phyloP scores from a whole-genome alignment of 2,888 invertebrate genomes.

The Lepidocyrtinus sp. region DNA sequence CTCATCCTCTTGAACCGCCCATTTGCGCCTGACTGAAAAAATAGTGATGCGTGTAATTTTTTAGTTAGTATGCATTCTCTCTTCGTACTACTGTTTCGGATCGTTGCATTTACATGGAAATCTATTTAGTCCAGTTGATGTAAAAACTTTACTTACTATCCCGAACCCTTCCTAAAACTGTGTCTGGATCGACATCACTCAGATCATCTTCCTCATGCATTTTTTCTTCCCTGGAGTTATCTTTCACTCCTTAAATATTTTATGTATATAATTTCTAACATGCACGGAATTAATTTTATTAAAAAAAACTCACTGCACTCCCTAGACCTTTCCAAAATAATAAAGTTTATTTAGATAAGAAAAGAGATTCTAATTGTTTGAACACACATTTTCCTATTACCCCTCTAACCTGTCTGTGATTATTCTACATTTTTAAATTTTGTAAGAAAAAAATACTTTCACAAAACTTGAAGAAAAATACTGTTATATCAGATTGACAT shows the following conservation, averaged over 20 bases:
- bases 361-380: too few relatives aligned
- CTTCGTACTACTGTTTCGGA: neutral
- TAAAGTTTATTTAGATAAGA: too few relatives aligned
- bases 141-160: conserved; percentile 47
- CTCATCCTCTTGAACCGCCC: conserved; percentile 88
- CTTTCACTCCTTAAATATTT: neutral
- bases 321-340: conserved; percentile 14
- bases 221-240: neutral
- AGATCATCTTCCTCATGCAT: conserved; percentile 36
- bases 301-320: neutral
- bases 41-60: conserved; percentile 15
- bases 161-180: conserved; percentile 55
- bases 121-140: neutral
- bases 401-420: too few relatives aligned
- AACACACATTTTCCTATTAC: too few relatives aligned
- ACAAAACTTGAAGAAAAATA: too few relatives aligned
- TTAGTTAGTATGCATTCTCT: neutral
- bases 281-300: neutral
- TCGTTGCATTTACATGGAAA: conserved; percentile 18
- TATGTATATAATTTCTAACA: neutral
- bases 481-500: too few relatives aligned
- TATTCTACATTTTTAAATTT: too few relatives aligned
- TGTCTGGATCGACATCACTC: conserved; percentile 35
- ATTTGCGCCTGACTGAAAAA: conserved; percentile 83
- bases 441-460: too few relatives aligned